A percentile compares a stretch with the other conserved stretches of the same genome.
phyloP scores from a whole-genome alignment of 2,888 invertebrate genomes.

The Scrobipalpa atriplicella region DNA sequence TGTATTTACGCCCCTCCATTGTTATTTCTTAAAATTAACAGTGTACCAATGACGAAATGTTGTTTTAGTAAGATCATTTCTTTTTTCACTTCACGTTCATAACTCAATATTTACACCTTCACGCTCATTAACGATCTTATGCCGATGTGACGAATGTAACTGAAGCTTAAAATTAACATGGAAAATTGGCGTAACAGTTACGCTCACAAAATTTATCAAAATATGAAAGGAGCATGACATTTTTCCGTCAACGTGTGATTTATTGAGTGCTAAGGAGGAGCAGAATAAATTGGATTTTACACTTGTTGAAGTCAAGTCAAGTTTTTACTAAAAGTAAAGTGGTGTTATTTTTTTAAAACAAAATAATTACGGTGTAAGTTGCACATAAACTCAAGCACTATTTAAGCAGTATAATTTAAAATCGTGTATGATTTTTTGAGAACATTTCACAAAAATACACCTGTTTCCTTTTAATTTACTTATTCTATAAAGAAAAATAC shows the following conservation, averaged over 20 bases:
- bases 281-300: constrained; percentile 5
- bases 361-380: too few relatives aligned
- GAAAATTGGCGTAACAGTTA: constrained; percentile 64
- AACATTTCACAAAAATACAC: too few relatives aligned
- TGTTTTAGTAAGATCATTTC: not conserved
- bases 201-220: constrained; percentile 39
- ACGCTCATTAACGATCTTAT: constrained; percentile 56
- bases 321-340: not conserved
- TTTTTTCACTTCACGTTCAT: not conserved
- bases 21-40: not conserved
- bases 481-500: too few relatives aligned
- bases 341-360: not conserved
- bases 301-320: not conserved
- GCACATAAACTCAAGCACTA: too few relatives aligned
- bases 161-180: constrained; percentile 58
- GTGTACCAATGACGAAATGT: too few relatives aligned
- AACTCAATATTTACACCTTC: constrained; percentile 45
- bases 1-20: too few relatives aligned
- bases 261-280: constrained; percentile 18
- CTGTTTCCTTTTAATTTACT: too few relatives aligned
- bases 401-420: too few relatives aligned
- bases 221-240: constrained; percentile 21
- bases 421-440: too few relatives aligned
- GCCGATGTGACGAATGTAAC: constrained; percentile 54
- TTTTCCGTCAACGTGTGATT: constrained; percentile 22